Percentiles rank a stretch among this genome's conserved stretches.
These are phyloP conservation scores for Caretta caretta DNA, from an alignment of 2,113 vertebrate species.

Conservation along the genomic window DNA sequence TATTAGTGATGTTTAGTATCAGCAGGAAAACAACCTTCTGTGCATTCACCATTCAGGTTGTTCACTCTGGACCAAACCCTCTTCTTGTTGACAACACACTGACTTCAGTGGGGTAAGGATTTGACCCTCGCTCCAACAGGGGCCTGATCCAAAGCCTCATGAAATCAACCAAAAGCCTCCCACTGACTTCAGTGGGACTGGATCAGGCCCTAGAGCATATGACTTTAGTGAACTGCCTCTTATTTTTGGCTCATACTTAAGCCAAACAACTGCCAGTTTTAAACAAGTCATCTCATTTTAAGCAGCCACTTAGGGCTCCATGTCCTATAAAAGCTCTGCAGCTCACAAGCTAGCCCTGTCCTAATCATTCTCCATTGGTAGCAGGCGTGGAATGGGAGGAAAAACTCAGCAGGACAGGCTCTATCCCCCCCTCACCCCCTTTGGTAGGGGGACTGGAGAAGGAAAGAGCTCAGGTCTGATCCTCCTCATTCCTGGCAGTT, in stretches of 20 bases:
- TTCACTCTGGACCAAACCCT: background rate
- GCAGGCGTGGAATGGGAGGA: conserved; percentile 16
- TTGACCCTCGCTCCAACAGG: conserved; percentile 30
- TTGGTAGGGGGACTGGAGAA: background rate
- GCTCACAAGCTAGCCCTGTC: conserved; percentile 12
- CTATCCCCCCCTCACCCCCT: background rate
- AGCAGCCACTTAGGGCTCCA: background rate
- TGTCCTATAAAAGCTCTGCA: background rate
- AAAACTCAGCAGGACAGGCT: conserved; percentile 14
- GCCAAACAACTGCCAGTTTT: conserved; percentile 73
- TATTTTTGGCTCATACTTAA: conserved; percentile 71
- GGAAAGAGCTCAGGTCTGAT: conserved; percentile 28
- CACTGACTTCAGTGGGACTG: background rate
- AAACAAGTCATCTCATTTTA: conserved; percentile 72
- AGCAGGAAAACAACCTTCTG: conserved; percentile 12
- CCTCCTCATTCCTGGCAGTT: background rate
- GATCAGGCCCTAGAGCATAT: conserved; percentile 48
- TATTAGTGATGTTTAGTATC: background rate
- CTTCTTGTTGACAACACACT: background rate
- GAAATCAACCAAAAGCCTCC: conserved; percentile 56
- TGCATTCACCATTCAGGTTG: conserved; percentile 39
- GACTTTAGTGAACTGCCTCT: conserved; percentile 70
- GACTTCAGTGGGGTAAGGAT: conserved; percentile 49
- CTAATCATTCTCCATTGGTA: conserved; percentile 18
- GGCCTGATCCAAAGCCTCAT: conserved; percentile 44